phyloP scores from a whole-genome alignment of 2,888 invertebrate genomes.

The Schrankia costaestrigalis region DNA sequence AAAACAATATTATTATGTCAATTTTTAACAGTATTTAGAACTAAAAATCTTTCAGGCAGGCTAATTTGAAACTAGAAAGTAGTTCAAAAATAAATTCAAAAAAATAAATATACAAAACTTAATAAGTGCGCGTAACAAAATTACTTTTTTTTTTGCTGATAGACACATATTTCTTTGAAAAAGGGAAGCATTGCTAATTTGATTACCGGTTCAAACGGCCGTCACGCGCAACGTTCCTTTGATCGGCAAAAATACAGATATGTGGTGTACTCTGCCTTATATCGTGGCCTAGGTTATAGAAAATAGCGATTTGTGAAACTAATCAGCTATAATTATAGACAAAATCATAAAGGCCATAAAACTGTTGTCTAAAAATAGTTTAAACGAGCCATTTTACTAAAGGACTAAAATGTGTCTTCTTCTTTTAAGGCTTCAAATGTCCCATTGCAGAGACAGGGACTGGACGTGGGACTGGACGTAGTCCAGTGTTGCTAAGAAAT shows the following conservation, averaged over 20 bases:
- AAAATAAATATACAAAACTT: slow-evolving; percentile 6
- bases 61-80: background rate
- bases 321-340: background rate
- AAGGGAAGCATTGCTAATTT: slow-evolving; percentile 79
- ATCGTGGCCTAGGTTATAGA: slow-evolving; percentile 19
- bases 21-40: too few relatives aligned
- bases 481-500: too few relatives aligned
- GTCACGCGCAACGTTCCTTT: slow-evolving; percentile 73
- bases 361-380: too few relatives aligned
- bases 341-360: too few relatives aligned
- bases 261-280: slow-evolving; percentile 62
- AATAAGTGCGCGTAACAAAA: slow-evolving; percentile 18
- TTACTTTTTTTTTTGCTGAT: slow-evolving; percentile 37
- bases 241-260: slow-evolving; percentile 79
- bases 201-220: slow-evolving; percentile 79
- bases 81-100: background rate
- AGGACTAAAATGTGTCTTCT: too few relatives aligned
- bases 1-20: too few relatives aligned
- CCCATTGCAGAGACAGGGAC: too few relatives aligned
- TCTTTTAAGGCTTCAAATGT: too few relatives aligned
- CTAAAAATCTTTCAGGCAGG: too few relatives aligned
- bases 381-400: too few relatives aligned
- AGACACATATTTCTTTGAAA: slow-evolving; percentile 80
- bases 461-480: too few relatives aligned
- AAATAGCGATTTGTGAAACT: slow-evolving; percentile 13